phyloP scores from a whole-genome alignment of 2,113 vertebrate species.

The Megalops atlanticus region DNA sequence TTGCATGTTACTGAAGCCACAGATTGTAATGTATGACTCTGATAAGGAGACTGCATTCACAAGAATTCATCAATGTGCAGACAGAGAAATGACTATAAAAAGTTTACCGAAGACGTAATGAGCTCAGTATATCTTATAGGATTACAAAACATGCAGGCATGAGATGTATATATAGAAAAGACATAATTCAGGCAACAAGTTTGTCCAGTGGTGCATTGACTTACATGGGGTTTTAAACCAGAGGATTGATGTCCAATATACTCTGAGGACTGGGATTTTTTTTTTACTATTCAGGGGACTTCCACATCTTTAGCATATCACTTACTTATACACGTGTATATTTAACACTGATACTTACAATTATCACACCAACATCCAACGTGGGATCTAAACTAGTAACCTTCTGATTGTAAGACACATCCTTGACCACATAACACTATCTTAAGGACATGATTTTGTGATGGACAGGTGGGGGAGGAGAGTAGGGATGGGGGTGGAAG shows the following conservation, averaged over 20 bases:
- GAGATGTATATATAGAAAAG: neutral
- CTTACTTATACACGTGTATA: too few relatives aligned
- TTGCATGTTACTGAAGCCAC: neutral
- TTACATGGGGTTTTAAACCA: neutral
- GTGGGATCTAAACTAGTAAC: neutral
- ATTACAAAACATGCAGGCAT: neutral
- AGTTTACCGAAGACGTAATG: neutral
- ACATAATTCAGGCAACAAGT: too few relatives aligned
- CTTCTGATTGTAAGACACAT: neutral
- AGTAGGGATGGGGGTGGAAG: constrained; percentile 13
- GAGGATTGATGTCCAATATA: neutral
- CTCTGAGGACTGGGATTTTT: neutral
- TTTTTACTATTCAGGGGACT: too few relatives aligned
- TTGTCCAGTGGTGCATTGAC: too few relatives aligned
- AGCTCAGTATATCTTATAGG: neutral
- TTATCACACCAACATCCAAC: neutral
- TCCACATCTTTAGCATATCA: too few relatives aligned
- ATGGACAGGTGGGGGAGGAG: too few relatives aligned
- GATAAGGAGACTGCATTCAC: neutral
- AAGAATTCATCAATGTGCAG: neutral
- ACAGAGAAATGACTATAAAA: neutral
- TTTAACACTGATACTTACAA: too few relatives aligned
- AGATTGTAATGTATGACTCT: neutral
- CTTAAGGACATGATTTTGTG: too few relatives aligned
- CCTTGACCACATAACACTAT: too few relatives aligned